Conservation (phyloP, 2,888 invertebrate species). For the Drosophila quinaria region DNA sequence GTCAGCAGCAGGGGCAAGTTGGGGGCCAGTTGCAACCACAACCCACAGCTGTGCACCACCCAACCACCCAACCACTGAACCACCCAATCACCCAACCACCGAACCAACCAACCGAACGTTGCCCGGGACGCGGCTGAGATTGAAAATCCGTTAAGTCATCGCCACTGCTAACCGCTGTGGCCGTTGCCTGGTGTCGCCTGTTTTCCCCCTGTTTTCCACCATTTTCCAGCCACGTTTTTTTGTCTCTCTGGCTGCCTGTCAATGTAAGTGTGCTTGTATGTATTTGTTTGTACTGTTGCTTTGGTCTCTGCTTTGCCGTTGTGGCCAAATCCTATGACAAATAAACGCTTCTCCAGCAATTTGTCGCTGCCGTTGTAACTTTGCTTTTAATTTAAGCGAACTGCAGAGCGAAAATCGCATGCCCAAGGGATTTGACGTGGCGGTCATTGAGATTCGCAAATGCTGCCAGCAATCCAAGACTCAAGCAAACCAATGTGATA, state of each 20-base stretch:
- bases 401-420: conserved; percentile 30
- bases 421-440: conserved; percentile 29
- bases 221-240: conserved; percentile 8
- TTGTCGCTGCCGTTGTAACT: conserved; percentile 59
- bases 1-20: conserved; percentile 13
- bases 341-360: conserved; percentile 71
- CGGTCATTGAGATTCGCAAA: conserved; percentile 11
- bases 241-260: conserved; percentile 54
- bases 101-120: conserved; percentile 12
- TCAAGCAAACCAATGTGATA: neutral
- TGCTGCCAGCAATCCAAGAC: conserved; percentile 7
- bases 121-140: conserved; percentile 64
- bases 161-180: conserved; percentile 78
- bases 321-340: conserved; percentile 72
- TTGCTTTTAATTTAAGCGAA: conserved; percentile 74
- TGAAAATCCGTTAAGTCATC: conserved; percentile 82
- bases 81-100: neutral
- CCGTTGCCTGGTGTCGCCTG: conserved; percentile 49
- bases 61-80: neutral
- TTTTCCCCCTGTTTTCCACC: neutral
- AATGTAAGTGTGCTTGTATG: conserved; percentile 37
- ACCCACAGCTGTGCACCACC: conserved; percentile 28
- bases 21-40: conserved; percentile 24
- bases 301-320: conserved; percentile 43
- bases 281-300: conserved; percentile 69